Evolutionary conservation across 2,113 vertebrate species (phyloP), one percentile per base, ranked within the genome.

Genomic region (Cochlearius cochlearius): DNA sequence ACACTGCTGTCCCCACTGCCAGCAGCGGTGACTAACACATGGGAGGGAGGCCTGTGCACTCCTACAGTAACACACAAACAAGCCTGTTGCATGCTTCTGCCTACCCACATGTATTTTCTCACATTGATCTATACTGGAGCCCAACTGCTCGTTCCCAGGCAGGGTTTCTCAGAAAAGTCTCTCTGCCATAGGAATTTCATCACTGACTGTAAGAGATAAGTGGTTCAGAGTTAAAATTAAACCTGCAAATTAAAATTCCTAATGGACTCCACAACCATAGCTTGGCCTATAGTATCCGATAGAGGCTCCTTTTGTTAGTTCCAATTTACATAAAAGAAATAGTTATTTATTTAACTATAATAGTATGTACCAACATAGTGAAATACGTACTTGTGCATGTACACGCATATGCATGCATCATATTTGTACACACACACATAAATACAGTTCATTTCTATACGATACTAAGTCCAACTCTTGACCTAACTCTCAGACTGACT

Each of bases 351-450:
- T 59, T 36, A 32, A 62, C 11, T 53, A 27, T 21, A 38, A 8
- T 0, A 41, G 72, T 1, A 52, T 10, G 5, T 1, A 10, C 6
- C 25, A 38, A 10, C 32, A 15, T 22, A 34, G 19, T 55, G n/a
- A 58, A 59, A 53, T 0, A 4, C 0, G 12, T 43, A 45, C 27
- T 23, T 12, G 15, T 63, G 47, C 50, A 5, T 4, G 41, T 29
- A 26, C 27, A 26, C 38, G 23, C 58, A 58, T 5, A 58, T 5
- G 47, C 6, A 4, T 17, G 15, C 9, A 55, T 7, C 2, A 9
- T 1, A 41, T 30, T 34, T 87, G 43, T 69, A 15, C 38, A 58
- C 1, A 7, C 25, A 60, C 36, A n/a, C 25, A 26, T 9, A 55
- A 10, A 22, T 7, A 14, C 27, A 84, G 45, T n/a, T 63, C 20